These are phyloP conservation scores for Artemia sp. DNA, from an alignment of 2,888 invertebrate species.

Conservation along the genomic window DNA sequence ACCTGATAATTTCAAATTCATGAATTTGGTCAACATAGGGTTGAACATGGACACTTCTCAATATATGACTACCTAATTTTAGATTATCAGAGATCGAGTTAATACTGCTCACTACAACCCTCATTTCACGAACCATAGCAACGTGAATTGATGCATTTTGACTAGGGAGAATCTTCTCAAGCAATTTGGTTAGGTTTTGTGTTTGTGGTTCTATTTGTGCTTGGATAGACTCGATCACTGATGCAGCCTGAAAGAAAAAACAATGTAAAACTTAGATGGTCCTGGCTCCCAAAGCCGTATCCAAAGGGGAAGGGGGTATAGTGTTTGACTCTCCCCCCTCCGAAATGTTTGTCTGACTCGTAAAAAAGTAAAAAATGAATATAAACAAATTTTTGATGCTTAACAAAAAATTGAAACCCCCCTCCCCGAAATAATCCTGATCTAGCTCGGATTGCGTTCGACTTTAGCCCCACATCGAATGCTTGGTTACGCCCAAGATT, in stretches of 20 bases:
- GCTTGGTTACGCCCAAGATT: too few relatives aligned
- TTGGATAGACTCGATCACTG: neutral
- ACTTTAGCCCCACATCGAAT: too few relatives aligned
- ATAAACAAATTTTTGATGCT: too few relatives aligned
- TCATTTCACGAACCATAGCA: neutral
- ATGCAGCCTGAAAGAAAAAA: neutral
- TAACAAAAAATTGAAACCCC: too few relatives aligned
- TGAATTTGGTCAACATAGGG: neutral
- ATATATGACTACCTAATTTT: neutral
- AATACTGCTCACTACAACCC: neutral
- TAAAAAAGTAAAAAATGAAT: too few relatives aligned
- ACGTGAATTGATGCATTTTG: neutral
- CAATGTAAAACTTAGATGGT: neutral
- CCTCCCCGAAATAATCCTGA: too few relatives aligned
- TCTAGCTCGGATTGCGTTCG: too few relatives aligned
- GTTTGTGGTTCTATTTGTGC: slow-evolving; percentile 5
- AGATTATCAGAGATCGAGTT: neutral
- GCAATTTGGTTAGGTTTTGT: neutral
- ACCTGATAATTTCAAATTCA: slow-evolving; percentile 4
- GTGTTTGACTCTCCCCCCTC: too few relatives aligned
- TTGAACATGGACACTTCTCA: slow-evolving; percentile 8
- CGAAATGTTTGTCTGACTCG: too few relatives aligned
- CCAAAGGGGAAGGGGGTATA: too few relatives aligned
- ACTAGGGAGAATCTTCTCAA: slow-evolving; percentile 2
- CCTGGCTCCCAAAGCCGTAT: too few relatives aligned